Base-by-base conservation (phyloP, 2,888 invertebrate species). In the Acleris sparsana region DNA sequence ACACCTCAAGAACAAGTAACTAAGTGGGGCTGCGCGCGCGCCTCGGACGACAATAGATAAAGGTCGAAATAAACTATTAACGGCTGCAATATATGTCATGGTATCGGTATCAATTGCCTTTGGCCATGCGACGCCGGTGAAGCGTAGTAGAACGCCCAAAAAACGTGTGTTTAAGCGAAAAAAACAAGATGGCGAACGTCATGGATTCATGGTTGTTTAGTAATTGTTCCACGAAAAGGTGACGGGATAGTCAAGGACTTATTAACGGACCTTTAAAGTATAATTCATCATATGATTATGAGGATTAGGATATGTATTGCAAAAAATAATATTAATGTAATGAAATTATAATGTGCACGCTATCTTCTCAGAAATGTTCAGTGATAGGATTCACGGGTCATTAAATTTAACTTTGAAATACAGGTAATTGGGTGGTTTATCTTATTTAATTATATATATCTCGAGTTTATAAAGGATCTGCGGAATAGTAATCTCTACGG, bases 21-120 rank as follows among this genome's bases (percentile, higher is more conserved):
- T 83, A 80, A 90, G 88, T 87, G 88, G 87, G 88, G 88, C 81
- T 83, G 78, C 77, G 76, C 73, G 79, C 77, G 82, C 80, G 80
- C 83, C 85, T 83, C 83, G 85, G 73, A 80, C 85, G 84, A 85
- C 84, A 84, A 86, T 85, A 81, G 76, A 61, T 73, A 77, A 80
- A 88, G 86, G 87, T 86, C 85, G 72, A 73, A 69, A 75, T 73
- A 80, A 82, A 83, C 71, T 80, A 82, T 84, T 83, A 80, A 80
- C 80, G 78, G 80, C 76, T 76, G 77, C 73, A 80, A 87, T 84
- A 86, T 83, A 75, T 89, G 89, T 90, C 89, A 90, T 84, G 89
- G 88, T 84, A 84, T 84, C 75, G 75, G 78, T 80, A 70, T 75
- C 69, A 71, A 80, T 76, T 73, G 70, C 73, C 69, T 71, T 77